These are phyloP conservation scores for Meiosimyza platycephala DNA, from an alignment of 2,888 invertebrate species.

Conservation along the genomic window DNA sequence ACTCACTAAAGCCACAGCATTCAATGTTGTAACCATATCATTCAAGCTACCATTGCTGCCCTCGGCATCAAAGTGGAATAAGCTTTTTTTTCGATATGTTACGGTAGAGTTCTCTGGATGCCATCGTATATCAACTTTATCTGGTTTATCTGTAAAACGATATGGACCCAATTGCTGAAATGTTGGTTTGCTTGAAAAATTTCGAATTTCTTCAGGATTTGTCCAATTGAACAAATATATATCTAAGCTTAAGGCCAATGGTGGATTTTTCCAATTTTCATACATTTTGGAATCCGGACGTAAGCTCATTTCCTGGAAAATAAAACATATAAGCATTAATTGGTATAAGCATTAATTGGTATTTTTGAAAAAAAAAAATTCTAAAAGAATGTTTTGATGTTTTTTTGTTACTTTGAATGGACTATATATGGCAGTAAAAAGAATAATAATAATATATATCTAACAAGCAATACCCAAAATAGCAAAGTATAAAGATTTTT, in stretches of 20 bases:
- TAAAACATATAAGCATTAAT: slow-evolving; percentile 23
- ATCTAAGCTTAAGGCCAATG: slow-evolving; percentile 74
- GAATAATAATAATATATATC: too few relatives aligned
- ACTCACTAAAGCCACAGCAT: slow-evolving; percentile 83
- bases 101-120: slow-evolving; percentile 79
- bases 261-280: slow-evolving; percentile 77
- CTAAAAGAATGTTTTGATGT: too few relatives aligned
- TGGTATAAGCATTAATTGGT: neutral
- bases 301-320: slow-evolving; percentile 73
- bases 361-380: neutral
- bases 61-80: slow-evolving; percentile 72
- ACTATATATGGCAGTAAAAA: too few relatives aligned
- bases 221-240: slow-evolving; percentile 85
- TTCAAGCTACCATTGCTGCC: slow-evolving; percentile 52
- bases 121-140: slow-evolving; percentile 80
- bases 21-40: slow-evolving; percentile 68
- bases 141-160: slow-evolving; percentile 72
- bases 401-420: too few relatives aligned
- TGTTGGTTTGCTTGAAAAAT: slow-evolving; percentile 70
- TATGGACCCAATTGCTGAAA: slow-evolving; percentile 74
- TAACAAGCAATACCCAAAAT: too few relatives aligned
- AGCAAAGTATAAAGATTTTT: too few relatives aligned
- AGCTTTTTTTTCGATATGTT: slow-evolving; percentile 75
- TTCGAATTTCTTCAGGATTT: slow-evolving; percentile 75
- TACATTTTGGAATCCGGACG: slow-evolving; percentile 73